Evolutionary conservation across 2,888 invertebrate species (phyloP), one percentile per base, ranked within the genome.

Genomic region (Drosophila lutescens): DNA sequence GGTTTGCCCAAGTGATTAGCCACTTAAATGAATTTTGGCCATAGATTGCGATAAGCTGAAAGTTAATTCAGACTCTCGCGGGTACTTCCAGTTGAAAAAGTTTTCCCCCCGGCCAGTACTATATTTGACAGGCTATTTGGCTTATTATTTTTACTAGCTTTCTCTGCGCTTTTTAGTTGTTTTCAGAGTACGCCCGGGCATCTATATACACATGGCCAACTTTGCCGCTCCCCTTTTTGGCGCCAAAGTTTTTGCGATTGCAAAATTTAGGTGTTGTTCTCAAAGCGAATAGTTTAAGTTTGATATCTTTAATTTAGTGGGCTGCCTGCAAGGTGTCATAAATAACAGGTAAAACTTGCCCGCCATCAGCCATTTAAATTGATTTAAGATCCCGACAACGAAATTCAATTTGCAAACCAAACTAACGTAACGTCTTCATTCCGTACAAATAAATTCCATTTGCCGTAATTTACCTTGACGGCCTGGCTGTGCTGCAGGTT

Each of bases 211-310:
- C 62, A 54, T 62, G 59, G 44, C 40, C 36, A 56, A 84, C 81
- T 77, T 84, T 83, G 62, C 62, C 69, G 55, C 60, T 56, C 76
- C 81, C 72, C 72, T 77, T 72, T 76, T 80, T 77, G 86, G 79
- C 84, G 86, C 81, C 88, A 72, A 80, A 71, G 86, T 76, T 83
- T 84, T 76, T 67, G 53, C 53, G 65, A 78, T 77, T 79, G 71
- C 60, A 60, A 71, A 79, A 76, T 59, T 76, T 66, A 50, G 32
- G 32, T 57, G 59, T 47, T 50, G 50, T 57, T 70, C 58, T 43
- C 50, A 58, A 26, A 26, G 13, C 38, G 41, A 41, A 59, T 75
- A 86, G 63, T 73, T 77, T 66, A 51, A 78, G 74, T 66, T 74
- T 83, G 70, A 80, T 74, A 74, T 69, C 67, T 79, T 88, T 72